Base-by-base conservation (phyloP, 2,797 vertebrate species). In the Sitta carolinensis region DNA sequence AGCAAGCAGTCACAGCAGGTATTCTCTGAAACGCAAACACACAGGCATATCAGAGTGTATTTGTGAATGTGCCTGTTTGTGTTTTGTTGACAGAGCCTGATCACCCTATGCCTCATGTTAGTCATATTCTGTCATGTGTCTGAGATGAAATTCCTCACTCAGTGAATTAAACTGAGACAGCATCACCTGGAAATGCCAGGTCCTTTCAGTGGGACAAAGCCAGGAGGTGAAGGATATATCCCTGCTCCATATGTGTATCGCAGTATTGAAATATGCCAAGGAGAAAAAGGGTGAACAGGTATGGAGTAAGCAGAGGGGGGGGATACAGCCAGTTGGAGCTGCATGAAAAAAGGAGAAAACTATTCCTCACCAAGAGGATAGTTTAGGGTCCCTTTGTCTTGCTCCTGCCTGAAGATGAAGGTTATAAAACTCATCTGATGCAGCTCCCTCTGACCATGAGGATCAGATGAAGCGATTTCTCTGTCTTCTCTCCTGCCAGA, bases 1-100 rank as follows among this genome's bases (percentile, higher is more conserved):
- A 97, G 81, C 82, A 84, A 87, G 67, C 80, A 93, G 73, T 82
- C 84, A 96, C 95, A 97, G 91, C 93, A 96, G 94, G 87, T 85
- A 84, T 95, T 92, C 89, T 48, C 52, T 86, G 67, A 63, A 82
- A 73, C 8, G 51, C 15, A 64, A 18, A 87, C 47, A 45, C 5
- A 29, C 57, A 79, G 26, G 55, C 5, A 48, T 42, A 84, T 43
- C 2, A 2, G 29, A 75, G 7, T 59, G 38, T 38, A 30, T 84
- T 79, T 76, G 43, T 90, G 70, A 51, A 83, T 34, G 32, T 47
- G 54, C 21, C 87, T 96, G 92, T 75, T 78, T 73, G 78, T 89
- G 90, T 96, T 96, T 94, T 96, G 72, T 91, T 96, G 94, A 94
- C 66, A 90, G 81, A 97, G 54, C 69, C 87, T 95, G 93, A 57